A percentile compares a stretch with the other conserved stretches of the same genome.
Conservation (phyloP, 2,113 vertebrate genomes). For the Nyctereutes procyonoides region DNA sequence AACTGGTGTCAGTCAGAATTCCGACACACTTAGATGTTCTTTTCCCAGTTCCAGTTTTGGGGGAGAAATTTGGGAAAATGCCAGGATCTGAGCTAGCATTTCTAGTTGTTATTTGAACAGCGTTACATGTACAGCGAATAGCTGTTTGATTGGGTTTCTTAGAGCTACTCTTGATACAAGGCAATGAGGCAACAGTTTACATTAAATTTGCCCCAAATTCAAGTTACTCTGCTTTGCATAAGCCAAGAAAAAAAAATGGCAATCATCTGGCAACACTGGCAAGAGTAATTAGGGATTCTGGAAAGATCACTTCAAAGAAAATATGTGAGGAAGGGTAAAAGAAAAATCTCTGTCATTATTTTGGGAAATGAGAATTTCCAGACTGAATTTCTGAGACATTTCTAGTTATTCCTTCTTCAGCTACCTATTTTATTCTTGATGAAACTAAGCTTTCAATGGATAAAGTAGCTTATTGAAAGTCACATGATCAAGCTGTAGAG, state of each 20-base stretch:
- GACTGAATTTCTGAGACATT: not conserved
- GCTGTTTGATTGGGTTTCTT: not conserved
- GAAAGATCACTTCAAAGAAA: not conserved
- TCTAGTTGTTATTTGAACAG: slow-evolving; percentile 34
- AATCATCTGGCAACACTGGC: not conserved
- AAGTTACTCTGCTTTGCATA: not conserved
- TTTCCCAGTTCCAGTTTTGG: slow-evolving; percentile 19
- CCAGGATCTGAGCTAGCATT: not conserved
- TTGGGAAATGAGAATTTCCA: slow-evolving; percentile 18
- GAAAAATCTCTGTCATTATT: not conserved
- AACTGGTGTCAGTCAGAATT: slow-evolving; percentile 29
- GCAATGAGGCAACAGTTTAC: not conserved
- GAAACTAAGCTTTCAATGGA: not conserved
- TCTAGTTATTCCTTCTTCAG: not conserved
- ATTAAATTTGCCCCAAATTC: not conserved
- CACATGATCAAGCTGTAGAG: not conserved
- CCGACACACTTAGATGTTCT: slow-evolving; percentile 20
- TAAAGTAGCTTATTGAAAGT: not conserved
- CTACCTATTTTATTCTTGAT: not conserved
- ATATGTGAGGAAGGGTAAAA: not conserved
- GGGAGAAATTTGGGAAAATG: not conserved
- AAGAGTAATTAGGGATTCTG: not conserved
- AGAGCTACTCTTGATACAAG: not conserved
- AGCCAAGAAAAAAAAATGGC: not conserved
- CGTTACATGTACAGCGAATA: not conserved